Conservation (phyloP, 2,797 vertebrate species). For the Phoebastria nigripes region DNA sequence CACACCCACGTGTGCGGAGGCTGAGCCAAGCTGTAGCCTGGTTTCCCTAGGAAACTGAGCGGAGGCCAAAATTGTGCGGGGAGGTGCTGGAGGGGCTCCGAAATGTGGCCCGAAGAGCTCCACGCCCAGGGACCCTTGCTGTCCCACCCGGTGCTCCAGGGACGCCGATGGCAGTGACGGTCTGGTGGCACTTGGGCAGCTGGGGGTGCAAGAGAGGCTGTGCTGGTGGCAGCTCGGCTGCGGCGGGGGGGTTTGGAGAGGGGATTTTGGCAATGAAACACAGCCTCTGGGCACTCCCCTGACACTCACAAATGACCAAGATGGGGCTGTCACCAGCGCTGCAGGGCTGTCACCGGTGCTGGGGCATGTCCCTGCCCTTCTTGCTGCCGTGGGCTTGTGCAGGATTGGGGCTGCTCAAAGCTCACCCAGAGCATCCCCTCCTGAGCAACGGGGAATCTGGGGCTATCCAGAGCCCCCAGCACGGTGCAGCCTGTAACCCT, state of each 20-base stretch:
- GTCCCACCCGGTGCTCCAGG: accelerated
- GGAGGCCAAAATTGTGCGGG: background rate
- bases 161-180: accelerated
- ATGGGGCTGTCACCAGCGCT: background rate
- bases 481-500: accelerated
- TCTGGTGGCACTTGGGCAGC: background rate
- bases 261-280: background rate
- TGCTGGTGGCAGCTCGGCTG: background rate
- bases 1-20: slow-evolving; percentile 32
- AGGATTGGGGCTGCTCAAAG: background rate
- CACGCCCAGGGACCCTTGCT: accelerated
- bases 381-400: accelerated
- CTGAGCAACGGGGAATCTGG: accelerated
- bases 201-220: background rate
- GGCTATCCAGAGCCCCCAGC: background rate
- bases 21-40: background rate
- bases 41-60: slow-evolving; percentile 44
- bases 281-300: background rate
- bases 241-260: accelerated
- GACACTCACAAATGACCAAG: accelerated
- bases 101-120: background rate
- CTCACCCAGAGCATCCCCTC: background rate
- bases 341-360: background rate
- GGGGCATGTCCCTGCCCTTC: background rate
- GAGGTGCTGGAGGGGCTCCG: background rate